Conservation (phyloP, 2,888 invertebrate genomes). For the Dascillus cervinus region DNA sequence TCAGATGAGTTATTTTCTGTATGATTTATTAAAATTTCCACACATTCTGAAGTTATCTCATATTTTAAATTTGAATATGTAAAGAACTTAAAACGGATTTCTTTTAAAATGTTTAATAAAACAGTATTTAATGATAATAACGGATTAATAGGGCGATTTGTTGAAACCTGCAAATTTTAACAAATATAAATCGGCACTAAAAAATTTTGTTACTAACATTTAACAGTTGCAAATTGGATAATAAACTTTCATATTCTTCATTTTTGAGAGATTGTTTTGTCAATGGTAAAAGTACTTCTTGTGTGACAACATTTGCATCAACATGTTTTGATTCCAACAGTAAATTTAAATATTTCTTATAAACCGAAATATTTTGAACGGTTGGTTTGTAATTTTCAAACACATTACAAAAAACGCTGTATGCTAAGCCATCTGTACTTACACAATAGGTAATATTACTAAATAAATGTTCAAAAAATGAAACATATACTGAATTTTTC, state of each 20-base stretch:
- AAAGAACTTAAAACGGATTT: conserved; percentile 27
- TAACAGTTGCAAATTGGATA: conserved; percentile 5
- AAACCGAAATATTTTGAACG: conserved; percentile 23
- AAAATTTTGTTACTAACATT: conserved; percentile 8
- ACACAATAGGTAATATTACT: conserved; percentile 12
- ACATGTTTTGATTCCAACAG: conserved; percentile 24
- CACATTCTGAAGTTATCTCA: conserved; percentile 13
- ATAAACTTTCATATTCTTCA: conserved; percentile 4
- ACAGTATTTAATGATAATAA: no score
- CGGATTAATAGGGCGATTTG: no score
- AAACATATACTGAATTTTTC: conserved; percentile 24
- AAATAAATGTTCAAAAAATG: conserved; percentile 19
- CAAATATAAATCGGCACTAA: not conserved
- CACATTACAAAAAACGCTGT: conserved; percentile 21
- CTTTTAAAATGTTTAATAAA: conserved; percentile 25
- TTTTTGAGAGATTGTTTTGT: conserved; percentile 4
- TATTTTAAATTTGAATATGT: conserved; percentile 26
- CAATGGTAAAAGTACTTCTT: conserved; percentile 6
- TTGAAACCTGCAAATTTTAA: no score
- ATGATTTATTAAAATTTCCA: no score
- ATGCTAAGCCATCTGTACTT: conserved; percentile 24
- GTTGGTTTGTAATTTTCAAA: conserved; percentile 18
- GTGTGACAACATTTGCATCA: conserved; percentile 1
- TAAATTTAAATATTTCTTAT: conserved; percentile 24
- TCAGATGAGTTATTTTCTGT: no score